Evolutionary conservation across 2,113 vertebrate species (phyloP), one percentile per base, ranked within the genome.

Genomic region (Nyctereutes procyonoides): DNA sequence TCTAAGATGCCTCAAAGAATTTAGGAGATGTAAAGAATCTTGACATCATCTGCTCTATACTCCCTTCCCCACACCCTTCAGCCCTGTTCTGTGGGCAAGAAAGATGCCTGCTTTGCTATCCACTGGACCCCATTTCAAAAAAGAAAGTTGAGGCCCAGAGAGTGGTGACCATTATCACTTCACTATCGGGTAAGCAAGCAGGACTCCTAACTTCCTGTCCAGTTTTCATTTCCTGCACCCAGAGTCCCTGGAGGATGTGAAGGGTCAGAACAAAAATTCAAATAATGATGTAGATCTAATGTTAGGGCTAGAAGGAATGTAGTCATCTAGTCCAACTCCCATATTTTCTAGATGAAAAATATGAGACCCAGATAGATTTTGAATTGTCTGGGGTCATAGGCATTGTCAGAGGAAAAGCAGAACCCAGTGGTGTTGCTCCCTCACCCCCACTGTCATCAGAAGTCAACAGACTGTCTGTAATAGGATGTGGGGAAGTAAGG

Each of bases 311-410:
- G 8, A 90, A 97, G 62, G 62, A 92, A 93, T 94, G 56, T 3
- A 62, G 56, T 82, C 30, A 95, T 90, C n/a, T 83, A 76, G 24
- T 76, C 63, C 48, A 88, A 91, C 30, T 90, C 51, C 67, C 30
- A 38, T 67, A 56, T 84, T 94, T 96, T 84, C 51, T 71, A 73
- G 28, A 28, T 32, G 4, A 96, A 94, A 94, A 95, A 14, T 86
- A 69, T 28, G 20, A 92, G 62, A 63, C 20, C 38, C 35, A 83
- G 80, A 62, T 16, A 65, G 26, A 95, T 38, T 82, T 13, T 67
- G 48, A 85, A 55, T 92, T 93, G n/a, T 88, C 80, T 87, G 22
- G 86, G 80, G 74, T 48, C 74, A 74, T 14, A 32, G 53, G 74
- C 15, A 56, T 63, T 16, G 51, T 20, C 17, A 51, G 60, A 90